Conservation (phyloP, 2,888 invertebrate species). For the Disparrhopalites patrizii region DNA sequence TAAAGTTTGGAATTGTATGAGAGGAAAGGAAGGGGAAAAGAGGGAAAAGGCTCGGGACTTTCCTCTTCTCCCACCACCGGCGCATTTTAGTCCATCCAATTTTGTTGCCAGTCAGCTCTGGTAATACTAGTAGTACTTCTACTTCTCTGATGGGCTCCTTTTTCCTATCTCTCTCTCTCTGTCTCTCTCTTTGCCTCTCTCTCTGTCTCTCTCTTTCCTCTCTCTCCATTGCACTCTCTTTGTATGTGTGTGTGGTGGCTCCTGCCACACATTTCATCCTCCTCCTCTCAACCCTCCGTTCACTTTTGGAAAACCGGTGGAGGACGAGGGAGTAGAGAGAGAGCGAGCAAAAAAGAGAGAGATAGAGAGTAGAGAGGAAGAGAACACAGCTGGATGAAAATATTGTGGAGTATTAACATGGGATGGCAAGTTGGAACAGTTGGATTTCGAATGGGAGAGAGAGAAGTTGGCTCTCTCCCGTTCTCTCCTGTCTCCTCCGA, state of each 20-base stretch:
- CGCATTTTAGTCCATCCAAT: constrained; percentile 21
- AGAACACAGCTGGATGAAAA: constrained; percentile 22
- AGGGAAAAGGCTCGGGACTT: background rate
- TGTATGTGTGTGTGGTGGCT: too few relatives aligned
- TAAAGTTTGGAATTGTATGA: background rate
- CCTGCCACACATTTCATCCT: background rate
- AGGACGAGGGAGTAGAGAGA: background rate
- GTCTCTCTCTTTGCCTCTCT: background rate
- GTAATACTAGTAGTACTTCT: background rate
- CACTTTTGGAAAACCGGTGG: background rate
- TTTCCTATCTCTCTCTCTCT: background rate
- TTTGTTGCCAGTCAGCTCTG: constrained; percentile 13
- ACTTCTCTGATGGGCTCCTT: background rate
- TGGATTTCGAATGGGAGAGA: constrained; percentile 14
- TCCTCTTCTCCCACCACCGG: constrained; percentile 6
- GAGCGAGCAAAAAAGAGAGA: background rate
- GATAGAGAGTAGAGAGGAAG: background rate
- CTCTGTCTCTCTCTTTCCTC: background rate
- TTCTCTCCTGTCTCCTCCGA: background rate
- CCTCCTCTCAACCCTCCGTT: background rate
- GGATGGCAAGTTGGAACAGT: constrained; percentile 14
- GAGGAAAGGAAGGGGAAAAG: background rate
- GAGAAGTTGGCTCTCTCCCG: constrained; percentile 12
- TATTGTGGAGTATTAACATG: constrained; percentile 12
- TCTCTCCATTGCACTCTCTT: background rate